These are phyloP conservation scores for Hipparchia sbordonii DNA, from an alignment of 2,888 invertebrate species.

Conservation along the genomic window DNA sequence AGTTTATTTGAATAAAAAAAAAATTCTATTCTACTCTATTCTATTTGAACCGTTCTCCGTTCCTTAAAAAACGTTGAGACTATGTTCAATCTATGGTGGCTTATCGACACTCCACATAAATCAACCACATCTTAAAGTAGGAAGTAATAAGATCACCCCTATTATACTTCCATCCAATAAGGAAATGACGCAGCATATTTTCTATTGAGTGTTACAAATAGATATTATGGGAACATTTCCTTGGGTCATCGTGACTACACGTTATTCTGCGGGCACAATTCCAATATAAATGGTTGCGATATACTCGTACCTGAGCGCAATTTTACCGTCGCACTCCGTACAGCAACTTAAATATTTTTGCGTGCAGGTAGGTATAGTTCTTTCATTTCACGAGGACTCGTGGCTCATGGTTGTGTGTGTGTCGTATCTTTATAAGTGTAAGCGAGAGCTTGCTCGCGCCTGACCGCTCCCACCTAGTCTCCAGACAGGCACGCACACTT, in stretches of 20 bases:
- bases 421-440: too few relatives aligned
- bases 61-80: neutral
- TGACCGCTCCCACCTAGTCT: too few relatives aligned
- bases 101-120: neutral
- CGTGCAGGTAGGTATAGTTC: neutral
- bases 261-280: neutral
- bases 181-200: slow-evolving; percentile 17
- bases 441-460: too few relatives aligned
- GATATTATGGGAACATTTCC: neutral
- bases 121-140: neutral
- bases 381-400: neutral
- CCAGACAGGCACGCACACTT: too few relatives aligned
- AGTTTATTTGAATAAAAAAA: too few relatives aligned
- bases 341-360: neutral
- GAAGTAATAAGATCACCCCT: slow-evolving; percentile 9
- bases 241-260: slow-evolving; percentile 17
- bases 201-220: slow-evolving; percentile 15
- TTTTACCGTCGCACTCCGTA: neutral
- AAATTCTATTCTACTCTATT: too few relatives aligned
- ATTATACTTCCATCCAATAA: slow-evolving; percentile 16
- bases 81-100: neutral
- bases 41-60: too few relatives aligned
- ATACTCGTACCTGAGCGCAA: neutral
- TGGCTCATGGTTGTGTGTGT: too few relatives aligned
- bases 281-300: slow-evolving; percentile 6